These are phyloP conservation scores for Marronus borbonicus DNA, from an alignment of 2,888 invertebrate genomes.

Conservation along the genomic window DNA sequence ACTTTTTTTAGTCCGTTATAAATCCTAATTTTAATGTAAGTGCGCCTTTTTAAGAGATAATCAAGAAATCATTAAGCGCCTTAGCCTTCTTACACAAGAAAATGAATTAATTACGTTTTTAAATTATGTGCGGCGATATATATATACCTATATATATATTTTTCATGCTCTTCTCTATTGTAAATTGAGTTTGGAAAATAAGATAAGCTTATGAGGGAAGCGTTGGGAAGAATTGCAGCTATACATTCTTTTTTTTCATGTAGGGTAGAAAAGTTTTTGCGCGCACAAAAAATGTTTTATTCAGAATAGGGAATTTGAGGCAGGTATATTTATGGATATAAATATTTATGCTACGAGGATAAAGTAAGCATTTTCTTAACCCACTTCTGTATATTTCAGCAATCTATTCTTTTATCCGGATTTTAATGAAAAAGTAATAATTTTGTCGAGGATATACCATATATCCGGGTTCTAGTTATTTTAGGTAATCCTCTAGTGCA, in stretches of 20 bases:
- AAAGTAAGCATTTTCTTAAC: slow-evolving; percentile 38
- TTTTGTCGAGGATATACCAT: not conserved
- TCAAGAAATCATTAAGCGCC: slow-evolving; percentile 23
- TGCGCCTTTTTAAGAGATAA: not conserved
- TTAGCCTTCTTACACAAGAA: not conserved
- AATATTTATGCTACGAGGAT: slow-evolving; percentile 38
- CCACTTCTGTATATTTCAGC: slow-evolving; percentile 17
- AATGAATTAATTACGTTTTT: slow-evolving; percentile 3
- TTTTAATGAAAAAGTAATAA: slow-evolving; percentile 34
- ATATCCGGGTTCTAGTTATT: not conserved
- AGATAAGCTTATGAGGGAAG: slow-evolving; percentile 7
- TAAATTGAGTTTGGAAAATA: slow-evolving; percentile 15
- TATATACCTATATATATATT: not conserved
- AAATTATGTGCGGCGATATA: not conserved
- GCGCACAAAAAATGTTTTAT: slow-evolving; percentile 37
- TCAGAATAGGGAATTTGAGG: slow-evolving; percentile 40
- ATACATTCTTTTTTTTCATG: slow-evolving; percentile 24
- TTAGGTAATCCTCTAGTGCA: too few species aligned
- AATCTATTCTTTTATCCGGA: slow-evolving; percentile 26
- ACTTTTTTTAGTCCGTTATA: slow-evolving; percentile 13
- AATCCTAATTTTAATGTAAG: slow-evolving; percentile 24
- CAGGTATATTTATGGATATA: slow-evolving; percentile 46
- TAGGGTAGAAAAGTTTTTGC: slow-evolving; percentile 3
- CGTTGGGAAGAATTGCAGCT: slow-evolving; percentile 1
- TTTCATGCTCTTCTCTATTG: not conserved